Evolutionary conservation across 2,113 vertebrate genomes (phyloP).

Genomic region (Prinia subflava): DNA sequence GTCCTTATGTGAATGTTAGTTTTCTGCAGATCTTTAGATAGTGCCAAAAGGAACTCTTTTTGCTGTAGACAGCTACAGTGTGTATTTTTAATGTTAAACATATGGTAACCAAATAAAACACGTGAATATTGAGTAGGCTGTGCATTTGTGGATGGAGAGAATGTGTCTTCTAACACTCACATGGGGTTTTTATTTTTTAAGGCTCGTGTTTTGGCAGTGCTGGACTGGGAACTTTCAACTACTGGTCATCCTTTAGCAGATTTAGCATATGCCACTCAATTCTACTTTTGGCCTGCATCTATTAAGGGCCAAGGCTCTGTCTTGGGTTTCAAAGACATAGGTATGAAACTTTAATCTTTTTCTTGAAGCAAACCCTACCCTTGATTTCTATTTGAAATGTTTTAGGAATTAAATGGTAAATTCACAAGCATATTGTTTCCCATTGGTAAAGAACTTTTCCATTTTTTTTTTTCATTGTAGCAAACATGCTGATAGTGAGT

Average conservation of each 20-base stretch:
- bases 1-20: background rate
- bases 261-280: constrained; percentile 78
- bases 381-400: background rate
- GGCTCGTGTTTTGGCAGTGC: constrained; percentile 85
- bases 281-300: constrained; percentile 76
- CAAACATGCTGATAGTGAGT: background rate
- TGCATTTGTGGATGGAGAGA: background rate
- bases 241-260: constrained; percentile 87
- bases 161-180: background rate
- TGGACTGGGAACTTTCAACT: constrained; percentile 96
- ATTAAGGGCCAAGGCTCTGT: background rate
- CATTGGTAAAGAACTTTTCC: background rate
- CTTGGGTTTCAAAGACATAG: constrained; percentile 37
- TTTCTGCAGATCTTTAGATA: background rate
- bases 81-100: background rate
- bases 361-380: background rate
- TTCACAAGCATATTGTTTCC: background rate
- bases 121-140: background rate
- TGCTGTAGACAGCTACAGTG: background rate
- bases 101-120: background rate
- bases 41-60: background rate
- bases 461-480: background rate
- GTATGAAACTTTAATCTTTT: constrained; percentile 45
- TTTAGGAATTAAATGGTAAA: background rate
- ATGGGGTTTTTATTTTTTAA: constrained; percentile 47